Evolutionary conservation across 1,140 invertebrate genomes (phyloP), one percentile per base, ranked within the genome.

Genomic region (Thaumetopoea pityocampa): DNA sequence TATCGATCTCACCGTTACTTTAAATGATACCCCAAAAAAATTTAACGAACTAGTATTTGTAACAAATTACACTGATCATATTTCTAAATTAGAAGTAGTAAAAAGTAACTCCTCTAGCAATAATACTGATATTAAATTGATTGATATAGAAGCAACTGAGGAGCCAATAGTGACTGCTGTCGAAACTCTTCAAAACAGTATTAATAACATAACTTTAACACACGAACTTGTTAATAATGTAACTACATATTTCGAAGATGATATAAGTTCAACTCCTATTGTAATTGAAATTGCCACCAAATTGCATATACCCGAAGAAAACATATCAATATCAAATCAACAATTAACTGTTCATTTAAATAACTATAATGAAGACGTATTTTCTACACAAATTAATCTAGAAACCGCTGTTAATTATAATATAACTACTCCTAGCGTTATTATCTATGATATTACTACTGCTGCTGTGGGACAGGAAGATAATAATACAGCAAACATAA

Each of bases 211-310:
- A 7, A 45, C 56, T 12, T 43, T 67, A 2, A 69, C 47, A 33
- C 76, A 82, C 30, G 80, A 85, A 71, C 56, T 79, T 17, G 65
- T 83, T 4, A 68, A 74, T 59, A 74, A n/a, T n/a, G n/a, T 80
- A 17, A 80, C 70, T 23, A 61, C 74, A 22, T 49, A 72, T 17
- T 47, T 62, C 37, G 59, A 78, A 15, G 51, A 40, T 27, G 55
- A 65, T 23, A 59, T 55, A 20, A 64, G 45, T 27, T 35, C 37
- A 1, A 58, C 53, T 36, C 46, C 70, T 5, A 63, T 55, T 14
- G 52, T 68, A 4, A 62, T 73, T 35, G 77, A 81, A 62, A 44
- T 81, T 16, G 73, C 80, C 9, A 85, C 78, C 3, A 71, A 52
- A 52, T 41, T 68, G 10, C 67, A 70, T 5, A 32, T 44, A 17